These are phyloP conservation scores for Bambusicola thoracicus DNA, from an alignment of 2,113 vertebrate genomes.

Conservation along the genomic window DNA sequence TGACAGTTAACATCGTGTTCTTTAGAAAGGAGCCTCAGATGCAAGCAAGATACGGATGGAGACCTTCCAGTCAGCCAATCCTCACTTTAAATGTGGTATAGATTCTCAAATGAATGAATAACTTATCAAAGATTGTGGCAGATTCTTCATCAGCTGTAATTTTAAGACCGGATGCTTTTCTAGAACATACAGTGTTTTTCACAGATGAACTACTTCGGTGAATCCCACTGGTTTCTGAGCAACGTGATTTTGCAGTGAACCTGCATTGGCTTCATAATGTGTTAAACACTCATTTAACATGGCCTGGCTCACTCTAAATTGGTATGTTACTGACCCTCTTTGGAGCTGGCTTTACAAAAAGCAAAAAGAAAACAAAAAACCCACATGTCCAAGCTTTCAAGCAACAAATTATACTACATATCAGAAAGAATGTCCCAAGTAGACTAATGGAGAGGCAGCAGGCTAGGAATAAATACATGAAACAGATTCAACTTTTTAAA, in stretches of 20 bases:
- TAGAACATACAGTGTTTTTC: not conserved
- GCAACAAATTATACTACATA: conserved; percentile 34
- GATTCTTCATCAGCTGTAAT: not conserved
- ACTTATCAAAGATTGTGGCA: not conserved
- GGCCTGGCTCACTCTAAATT: conserved; percentile 10
- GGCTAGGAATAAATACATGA: conserved; percentile 69
- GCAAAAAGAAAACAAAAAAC: not conserved
- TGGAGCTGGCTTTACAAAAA: conserved; percentile 32
- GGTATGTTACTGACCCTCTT: not conserved
- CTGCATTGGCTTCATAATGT: not conserved
- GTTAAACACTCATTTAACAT: not conserved
- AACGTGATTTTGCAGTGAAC: not conserved
- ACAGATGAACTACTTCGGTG: not conserved
- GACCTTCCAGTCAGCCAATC: not conserved
- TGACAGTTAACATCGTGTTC: not conserved
- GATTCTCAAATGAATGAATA: not conserved
- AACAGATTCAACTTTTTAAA: conserved; percentile 71
- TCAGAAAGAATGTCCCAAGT: conserved; percentile 50
- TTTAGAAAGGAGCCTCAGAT: not conserved
- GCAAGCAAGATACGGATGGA: not conserved
- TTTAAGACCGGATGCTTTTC: not conserved
- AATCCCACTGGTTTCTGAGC: not conserved
- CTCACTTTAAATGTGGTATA: not conserved
- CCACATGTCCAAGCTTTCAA: conserved; percentile 24
- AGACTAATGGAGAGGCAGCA: conserved; percentile 62